Percentiles rank a stretch among this genome's conserved stretches.
Evolutionary conservation across 2,113 vertebrate genomes (phyloP).

Genomic region (Rallus limicola): DNA sequence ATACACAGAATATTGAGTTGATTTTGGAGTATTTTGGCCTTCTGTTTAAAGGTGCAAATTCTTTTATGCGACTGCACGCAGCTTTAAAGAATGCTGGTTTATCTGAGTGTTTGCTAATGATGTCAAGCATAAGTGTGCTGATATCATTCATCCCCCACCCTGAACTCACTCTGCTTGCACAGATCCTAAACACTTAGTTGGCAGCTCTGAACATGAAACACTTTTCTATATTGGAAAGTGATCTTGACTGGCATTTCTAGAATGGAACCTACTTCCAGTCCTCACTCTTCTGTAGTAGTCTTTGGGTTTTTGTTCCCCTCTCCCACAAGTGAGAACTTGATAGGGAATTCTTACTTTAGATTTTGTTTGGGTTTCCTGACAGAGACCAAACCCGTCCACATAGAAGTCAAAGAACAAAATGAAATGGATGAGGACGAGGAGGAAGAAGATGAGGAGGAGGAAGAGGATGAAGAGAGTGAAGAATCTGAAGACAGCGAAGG

Average conservation of each 20-base stretch:
- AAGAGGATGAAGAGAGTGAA: constrained; percentile 81
- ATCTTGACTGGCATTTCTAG: not conserved
- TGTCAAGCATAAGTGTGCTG: not conserved
- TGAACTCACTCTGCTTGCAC: not conserved
- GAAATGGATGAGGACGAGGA: constrained; percentile 72
- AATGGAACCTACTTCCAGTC: not conserved
- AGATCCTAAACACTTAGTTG: not conserved
- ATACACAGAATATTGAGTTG: not conserved
- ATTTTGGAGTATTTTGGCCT: not conserved
- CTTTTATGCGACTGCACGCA: not conserved
- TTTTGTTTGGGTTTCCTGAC: not conserved
- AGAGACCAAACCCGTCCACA: constrained; percentile 93
- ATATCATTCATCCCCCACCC: not conserved
- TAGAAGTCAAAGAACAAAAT: constrained; percentile 89
- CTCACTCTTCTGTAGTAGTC: not conserved
- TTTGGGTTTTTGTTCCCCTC: not conserved
- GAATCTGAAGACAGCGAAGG: constrained; percentile 80
- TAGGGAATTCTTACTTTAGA: not conserved
- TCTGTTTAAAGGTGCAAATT: not conserved
- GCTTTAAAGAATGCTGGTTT: not conserved
- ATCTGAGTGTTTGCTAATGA: not conserved
- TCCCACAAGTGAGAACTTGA: not conserved
- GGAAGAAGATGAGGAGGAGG: constrained; percentile 72
- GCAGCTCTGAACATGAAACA: not conserved
- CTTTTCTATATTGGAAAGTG: not conserved